These are phyloP conservation scores for Pelobates cultripes DNA, from an alignment of 2,797 vertebrate genomes.

Conservation along the genomic window DNA sequence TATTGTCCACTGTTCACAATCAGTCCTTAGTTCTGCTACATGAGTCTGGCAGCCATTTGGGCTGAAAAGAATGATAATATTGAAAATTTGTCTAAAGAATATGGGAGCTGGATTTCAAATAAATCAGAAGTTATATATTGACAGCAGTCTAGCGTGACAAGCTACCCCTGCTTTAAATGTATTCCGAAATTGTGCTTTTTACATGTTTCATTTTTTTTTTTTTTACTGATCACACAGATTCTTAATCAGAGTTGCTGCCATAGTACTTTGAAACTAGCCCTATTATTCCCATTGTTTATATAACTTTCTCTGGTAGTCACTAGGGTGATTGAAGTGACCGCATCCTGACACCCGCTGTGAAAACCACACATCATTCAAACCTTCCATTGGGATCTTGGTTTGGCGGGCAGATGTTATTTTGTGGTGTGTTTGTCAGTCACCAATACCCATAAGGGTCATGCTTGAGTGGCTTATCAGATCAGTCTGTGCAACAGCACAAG, in stretches of 20 bases:
- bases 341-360: slow-evolving; percentile 28
- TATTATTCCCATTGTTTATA: slow-evolving; percentile 5
- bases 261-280: not conserved
- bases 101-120: no score
- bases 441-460: slow-evolving; percentile 53
- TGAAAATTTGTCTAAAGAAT: no score
- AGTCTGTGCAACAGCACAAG: slow-evolving; percentile 37
- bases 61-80: no score
- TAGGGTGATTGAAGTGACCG: slow-evolving; percentile 33
- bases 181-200: no score
- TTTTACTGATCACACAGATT: no score
- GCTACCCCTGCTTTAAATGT: no score
- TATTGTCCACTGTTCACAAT: no score
- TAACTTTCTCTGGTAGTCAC: slow-evolving; percentile 10
- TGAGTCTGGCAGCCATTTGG: no score
- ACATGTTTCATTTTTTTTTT: no score
- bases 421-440: slow-evolving; percentile 47
- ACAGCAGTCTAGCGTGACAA: no score
- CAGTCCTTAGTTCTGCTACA: no score
- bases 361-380: slow-evolving; percentile 48
- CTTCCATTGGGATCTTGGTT: slow-evolving; percentile 36
- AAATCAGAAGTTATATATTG: no score
- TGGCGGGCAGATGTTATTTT: slow-evolving; percentile 40
- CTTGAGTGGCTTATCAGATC: slow-evolving; percentile 52
- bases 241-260: not conserved